These are phyloP conservation scores for Nyctibius bracteatus DNA, from an alignment of 2,113 vertebrate genomes.

Conservation along the genomic window DNA sequence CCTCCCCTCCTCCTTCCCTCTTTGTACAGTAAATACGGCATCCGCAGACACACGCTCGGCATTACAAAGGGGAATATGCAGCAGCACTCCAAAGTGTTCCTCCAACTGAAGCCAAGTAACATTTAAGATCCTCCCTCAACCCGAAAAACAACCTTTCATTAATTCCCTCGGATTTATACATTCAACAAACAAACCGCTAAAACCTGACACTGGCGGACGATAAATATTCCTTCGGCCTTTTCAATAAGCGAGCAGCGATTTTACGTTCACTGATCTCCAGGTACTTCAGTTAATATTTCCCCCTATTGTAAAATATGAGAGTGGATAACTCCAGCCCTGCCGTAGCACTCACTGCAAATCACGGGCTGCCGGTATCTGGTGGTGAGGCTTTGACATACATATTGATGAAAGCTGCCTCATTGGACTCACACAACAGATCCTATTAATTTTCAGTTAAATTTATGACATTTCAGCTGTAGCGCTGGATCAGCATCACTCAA, in stretches of 20 bases:
- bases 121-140: not conserved
- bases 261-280: constrained; percentile 38
- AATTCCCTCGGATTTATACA: constrained; percentile 37
- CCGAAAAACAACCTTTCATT: constrained; percentile 29
- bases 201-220: not conserved
- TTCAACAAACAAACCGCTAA: constrained; percentile 36
- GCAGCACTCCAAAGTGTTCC: constrained; percentile 5
- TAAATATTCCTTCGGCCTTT: constrained; percentile 57
- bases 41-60: not conserved
- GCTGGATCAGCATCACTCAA: constrained; percentile 48
- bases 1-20: not conserved
- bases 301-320: constrained; percentile 56
- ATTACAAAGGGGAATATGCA: not conserved
- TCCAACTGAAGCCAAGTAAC: constrained; percentile 13
- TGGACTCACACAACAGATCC: constrained; percentile 51
- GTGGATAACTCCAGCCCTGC: constrained; percentile 34
- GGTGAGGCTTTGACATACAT: constrained; percentile 55
- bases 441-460: constrained; percentile 67
- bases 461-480: constrained; percentile 42
- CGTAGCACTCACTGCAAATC: constrained; percentile 44
- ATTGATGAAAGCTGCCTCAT: constrained; percentile 62
- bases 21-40: constrained; percentile 29
- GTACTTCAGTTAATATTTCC: constrained; percentile 60
- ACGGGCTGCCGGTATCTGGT: constrained; percentile 49
- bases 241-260: constrained; percentile 52